These are phyloP conservation scores for Bryconaethiops microstoma DNA, from an alignment of 2,797 vertebrate species.

Conservation along the genomic window DNA sequence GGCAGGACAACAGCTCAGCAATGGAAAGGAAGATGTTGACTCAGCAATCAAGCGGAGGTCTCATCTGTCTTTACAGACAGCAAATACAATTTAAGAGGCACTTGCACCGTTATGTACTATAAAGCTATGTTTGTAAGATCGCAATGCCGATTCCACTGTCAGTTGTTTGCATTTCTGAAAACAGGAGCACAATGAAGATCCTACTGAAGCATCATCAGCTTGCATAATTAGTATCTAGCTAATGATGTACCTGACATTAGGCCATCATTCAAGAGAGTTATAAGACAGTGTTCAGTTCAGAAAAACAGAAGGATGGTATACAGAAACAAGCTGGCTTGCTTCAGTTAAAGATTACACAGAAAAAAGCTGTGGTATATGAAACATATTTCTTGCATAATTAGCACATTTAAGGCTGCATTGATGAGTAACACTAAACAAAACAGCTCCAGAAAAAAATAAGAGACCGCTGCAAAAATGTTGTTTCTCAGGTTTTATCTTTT, in stretches of 20 bases:
- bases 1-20: slow-evolving; percentile 59
- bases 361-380: too few relatives aligned
- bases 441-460: too few relatives aligned
- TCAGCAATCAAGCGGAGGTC: slow-evolving; percentile 46
- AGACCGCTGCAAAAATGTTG: too few relatives aligned
- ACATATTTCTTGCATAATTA: too few relatives aligned
- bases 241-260: neutral
- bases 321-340: too few relatives aligned
- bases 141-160: neutral
- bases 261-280: neutral
- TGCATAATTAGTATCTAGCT: neutral
- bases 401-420: too few relatives aligned
- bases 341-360: too few relatives aligned
- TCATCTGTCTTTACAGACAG: slow-evolving; percentile 13
- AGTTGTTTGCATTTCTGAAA: neutral
- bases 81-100: neutral
- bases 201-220: neutral
- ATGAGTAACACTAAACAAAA: too few relatives aligned
- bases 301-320: too few relatives aligned
- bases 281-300: neutral
- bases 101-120: neutral
- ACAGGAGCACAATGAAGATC: neutral
- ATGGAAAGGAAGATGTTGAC: slow-evolving; percentile 44
- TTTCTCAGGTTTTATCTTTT: too few relatives aligned
- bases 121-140: neutral